Conservation (phyloP, 1,140 invertebrate species). For the Monochamus saltuarius region DNA sequence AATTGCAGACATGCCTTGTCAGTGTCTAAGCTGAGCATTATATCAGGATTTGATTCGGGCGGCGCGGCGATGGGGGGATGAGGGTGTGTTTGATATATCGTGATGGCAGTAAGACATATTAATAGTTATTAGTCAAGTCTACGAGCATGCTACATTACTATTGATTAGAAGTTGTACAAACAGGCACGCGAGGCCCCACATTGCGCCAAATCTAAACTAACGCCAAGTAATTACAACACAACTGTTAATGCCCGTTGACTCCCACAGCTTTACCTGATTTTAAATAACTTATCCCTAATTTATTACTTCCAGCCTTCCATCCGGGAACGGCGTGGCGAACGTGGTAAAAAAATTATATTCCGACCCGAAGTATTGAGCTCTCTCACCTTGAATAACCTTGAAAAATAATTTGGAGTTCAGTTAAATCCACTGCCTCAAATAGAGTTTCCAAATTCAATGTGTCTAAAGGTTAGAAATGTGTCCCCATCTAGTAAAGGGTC, state of each 20-base stretch:
- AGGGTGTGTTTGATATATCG: slow-evolving; percentile 45
- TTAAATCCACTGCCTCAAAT: too few relatives aligned
- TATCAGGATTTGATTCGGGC: slow-evolving; percentile 15
- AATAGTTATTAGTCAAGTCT: slow-evolving; percentile 47
- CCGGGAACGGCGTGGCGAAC: too few relatives aligned
- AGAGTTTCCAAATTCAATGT: too few relatives aligned
- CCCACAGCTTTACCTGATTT: neutral
- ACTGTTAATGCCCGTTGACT: slow-evolving; percentile 25
- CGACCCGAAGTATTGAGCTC: too few relatives aligned
- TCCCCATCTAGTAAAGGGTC: too few relatives aligned
- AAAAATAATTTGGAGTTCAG: too few relatives aligned
- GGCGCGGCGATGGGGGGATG: slow-evolving; percentile 9
- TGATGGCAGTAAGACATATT: slow-evolving; percentile 46
- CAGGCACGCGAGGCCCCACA: slow-evolving; percentile 35
- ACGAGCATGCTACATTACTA: slow-evolving; percentile 44
- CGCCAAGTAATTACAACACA: slow-evolving; percentile 27
- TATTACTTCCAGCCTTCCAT: too few relatives aligned
- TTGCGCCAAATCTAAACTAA: slow-evolving; percentile 41
- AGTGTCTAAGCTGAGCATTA: slow-evolving; percentile 8
- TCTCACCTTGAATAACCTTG: too few relatives aligned
- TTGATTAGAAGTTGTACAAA: slow-evolving; percentile 43
- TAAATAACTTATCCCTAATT: too few relatives aligned
- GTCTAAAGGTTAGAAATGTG: too few relatives aligned
- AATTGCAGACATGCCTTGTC: slow-evolving; percentile 10
- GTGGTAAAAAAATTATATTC: too few relatives aligned